These are phyloP conservation scores for Drosophila neoperkinsi DNA, from an alignment of 2,888 invertebrate genomes.

Conservation along the genomic window DNA sequence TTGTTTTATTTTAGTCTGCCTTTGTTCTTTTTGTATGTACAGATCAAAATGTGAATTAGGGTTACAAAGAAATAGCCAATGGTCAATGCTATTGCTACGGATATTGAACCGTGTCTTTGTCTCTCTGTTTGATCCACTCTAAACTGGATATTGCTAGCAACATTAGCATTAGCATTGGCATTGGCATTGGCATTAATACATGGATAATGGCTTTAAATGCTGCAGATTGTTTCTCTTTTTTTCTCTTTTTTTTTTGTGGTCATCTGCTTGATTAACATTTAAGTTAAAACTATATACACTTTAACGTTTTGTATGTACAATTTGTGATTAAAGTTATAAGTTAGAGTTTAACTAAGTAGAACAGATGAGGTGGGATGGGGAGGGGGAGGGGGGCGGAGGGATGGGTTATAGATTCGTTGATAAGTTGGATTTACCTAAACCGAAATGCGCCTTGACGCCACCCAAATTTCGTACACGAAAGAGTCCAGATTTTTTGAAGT, in stretches of 20 bases:
- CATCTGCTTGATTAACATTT: conserved; percentile 31
- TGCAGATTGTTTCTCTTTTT: conserved; percentile 26
- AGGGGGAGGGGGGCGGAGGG: neutral
- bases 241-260: conserved; percentile 4
- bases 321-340: neutral
- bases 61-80: conserved; percentile 12
- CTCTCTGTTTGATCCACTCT: conserved; percentile 34
- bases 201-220: conserved; percentile 65
- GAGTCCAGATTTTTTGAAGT: conserved; percentile 95
- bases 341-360: neutral
- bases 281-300: conserved; percentile 28
- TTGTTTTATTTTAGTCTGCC: conserved; percentile 48
- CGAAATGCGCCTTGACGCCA: conserved; percentile 95
- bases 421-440: conserved; percentile 90
- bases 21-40: conserved; percentile 50
- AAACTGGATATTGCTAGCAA: conserved; percentile 4
- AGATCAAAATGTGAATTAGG: conserved; percentile 24
- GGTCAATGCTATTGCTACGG: conserved; percentile 57
- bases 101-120: conserved; percentile 56
- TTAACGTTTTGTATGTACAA: conserved; percentile 32
- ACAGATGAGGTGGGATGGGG: neutral
- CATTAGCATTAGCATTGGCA: conserved; percentile 70
- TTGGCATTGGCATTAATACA: conserved; percentile 83
- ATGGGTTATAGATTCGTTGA: conserved; percentile 22
- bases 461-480: conserved; percentile 96